These are phyloP conservation scores for Danaus plexippus DNA, from an alignment of 1,140 invertebrate species.

Conservation along the genomic window DNA sequence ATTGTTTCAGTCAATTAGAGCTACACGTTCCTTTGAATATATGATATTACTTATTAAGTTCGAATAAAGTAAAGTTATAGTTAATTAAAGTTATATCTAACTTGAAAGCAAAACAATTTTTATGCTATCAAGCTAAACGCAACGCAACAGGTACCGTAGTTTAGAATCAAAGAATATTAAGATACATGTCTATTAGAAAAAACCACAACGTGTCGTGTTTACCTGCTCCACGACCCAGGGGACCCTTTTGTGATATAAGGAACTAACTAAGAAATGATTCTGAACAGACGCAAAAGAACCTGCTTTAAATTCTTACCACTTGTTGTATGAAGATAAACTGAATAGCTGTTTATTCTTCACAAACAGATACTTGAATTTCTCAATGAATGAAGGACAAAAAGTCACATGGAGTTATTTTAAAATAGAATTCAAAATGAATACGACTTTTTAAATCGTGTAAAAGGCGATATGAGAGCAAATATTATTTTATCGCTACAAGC, in stretches of 20 bases:
- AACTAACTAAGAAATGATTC: conserved; percentile 50
- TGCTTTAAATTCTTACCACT: conserved; percentile 41
- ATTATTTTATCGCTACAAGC: no score
- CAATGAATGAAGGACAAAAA: no score
- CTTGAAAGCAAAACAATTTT: no score
- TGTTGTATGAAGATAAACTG: conserved; percentile 11
- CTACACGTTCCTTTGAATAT: no score
- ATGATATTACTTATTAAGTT: no score
- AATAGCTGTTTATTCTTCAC: no score
- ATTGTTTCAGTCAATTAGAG: no score
- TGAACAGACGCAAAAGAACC: conserved; percentile 46
- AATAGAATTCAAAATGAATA: conserved; percentile 6
- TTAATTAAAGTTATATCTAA: no score
- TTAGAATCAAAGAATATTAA: conserved; percentile 15
- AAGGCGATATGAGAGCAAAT: no score
- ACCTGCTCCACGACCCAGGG: conserved; percentile 47
- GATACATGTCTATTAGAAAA: conserved; percentile 26
- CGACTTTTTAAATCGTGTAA: conserved; percentile 4
- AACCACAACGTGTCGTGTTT: conserved; percentile 33
- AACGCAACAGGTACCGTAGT: conserved; percentile 29
- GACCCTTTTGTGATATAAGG: conserved; percentile 38
- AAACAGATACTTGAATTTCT: no score
- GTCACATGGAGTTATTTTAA: conserved; percentile 2
- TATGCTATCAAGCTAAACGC: conserved; percentile 4
- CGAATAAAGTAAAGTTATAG: no score